Evolutionary conservation across 1,140 invertebrate genomes (phyloP).

Genomic region (Ceratoteleas bidentatus): DNA sequence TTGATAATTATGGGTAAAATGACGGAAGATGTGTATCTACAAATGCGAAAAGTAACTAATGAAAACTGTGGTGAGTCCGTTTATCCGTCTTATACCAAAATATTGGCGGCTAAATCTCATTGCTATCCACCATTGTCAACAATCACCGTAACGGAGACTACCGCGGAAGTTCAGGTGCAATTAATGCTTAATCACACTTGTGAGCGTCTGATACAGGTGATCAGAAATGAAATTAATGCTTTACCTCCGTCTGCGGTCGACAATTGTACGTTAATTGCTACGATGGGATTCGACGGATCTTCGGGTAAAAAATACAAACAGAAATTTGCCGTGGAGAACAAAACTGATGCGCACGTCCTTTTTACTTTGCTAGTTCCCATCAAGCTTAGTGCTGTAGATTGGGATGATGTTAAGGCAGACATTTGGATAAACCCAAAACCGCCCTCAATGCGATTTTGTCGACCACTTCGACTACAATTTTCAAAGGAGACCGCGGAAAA

Average conservation of each 20-base stretch:
- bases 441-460: not conserved
- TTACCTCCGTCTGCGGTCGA: conserved; percentile 21
- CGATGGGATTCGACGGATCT: conserved; percentile 72
- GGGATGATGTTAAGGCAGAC: conserved; percentile 64
- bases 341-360: conserved; percentile 54
- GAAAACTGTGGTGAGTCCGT: conserved; percentile 3
- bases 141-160: conserved; percentile 55
- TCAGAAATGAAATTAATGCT: conserved; percentile 34
- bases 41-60: conserved; percentile 17
- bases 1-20: conserved; percentile 19
- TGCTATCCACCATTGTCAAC: conserved; percentile 49
- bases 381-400: conserved; percentile 65
- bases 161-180: conserved; percentile 61
- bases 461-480: conserved; percentile 24
- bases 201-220: conserved; percentile 50
- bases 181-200: conserved; percentile 59
- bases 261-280: conserved; percentile 52
- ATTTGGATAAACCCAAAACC: conserved; percentile 21
- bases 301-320: conserved; percentile 70
- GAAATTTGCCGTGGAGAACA: conserved; percentile 61
- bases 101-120: conserved; percentile 52
- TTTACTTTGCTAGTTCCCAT: conserved; percentile 63
- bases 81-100: conserved; percentile 27
- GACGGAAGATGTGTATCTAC: conserved; percentile 6
- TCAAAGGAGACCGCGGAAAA: not conserved